phyloP scores from a whole-genome alignment of 2,888 invertebrate genomes.

The Tinea semifulvella region DNA sequence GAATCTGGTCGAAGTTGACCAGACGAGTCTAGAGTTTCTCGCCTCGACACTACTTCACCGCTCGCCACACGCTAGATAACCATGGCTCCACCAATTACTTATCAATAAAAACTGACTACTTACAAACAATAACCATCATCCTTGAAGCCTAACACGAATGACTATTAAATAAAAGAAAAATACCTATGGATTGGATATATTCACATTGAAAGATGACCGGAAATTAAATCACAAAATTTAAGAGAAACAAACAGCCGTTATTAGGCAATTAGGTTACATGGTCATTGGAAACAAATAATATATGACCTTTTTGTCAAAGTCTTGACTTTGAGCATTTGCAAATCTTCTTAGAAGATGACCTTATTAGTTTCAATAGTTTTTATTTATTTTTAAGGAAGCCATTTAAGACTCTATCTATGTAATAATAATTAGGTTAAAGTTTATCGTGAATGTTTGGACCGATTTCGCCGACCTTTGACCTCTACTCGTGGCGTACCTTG shows the following conservation, averaged over 20 bases:
- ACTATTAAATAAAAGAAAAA: background rate
- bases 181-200: background rate
- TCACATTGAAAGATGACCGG: conserved; percentile 1
- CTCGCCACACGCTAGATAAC: too few relatives aligned
- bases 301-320: conserved; percentile 9
- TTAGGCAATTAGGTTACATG: conserved; percentile 12
- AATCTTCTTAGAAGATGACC: conserved; percentile 1
- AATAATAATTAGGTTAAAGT: background rate
- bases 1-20: conserved; percentile 11
- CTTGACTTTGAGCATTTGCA: conserved; percentile 12
- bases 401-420: background rate
- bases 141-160: conserved; percentile 4
- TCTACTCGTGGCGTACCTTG: conserved; percentile 1
- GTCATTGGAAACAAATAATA: conserved; percentile 8
- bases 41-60: background rate
- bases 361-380: conserved; percentile 1
- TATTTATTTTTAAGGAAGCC: background rate
- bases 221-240: background rate
- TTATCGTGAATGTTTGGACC: background rate
- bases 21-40: conserved; percentile 13
- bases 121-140: background rate
- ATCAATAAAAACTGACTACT: background rate
- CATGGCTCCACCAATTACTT: background rate
- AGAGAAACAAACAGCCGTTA: conserved; percentile 6
- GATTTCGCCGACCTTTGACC: background rate